Base-by-base conservation (phyloP, 1,140 invertebrate species). In the Diprion similis region DNA sequence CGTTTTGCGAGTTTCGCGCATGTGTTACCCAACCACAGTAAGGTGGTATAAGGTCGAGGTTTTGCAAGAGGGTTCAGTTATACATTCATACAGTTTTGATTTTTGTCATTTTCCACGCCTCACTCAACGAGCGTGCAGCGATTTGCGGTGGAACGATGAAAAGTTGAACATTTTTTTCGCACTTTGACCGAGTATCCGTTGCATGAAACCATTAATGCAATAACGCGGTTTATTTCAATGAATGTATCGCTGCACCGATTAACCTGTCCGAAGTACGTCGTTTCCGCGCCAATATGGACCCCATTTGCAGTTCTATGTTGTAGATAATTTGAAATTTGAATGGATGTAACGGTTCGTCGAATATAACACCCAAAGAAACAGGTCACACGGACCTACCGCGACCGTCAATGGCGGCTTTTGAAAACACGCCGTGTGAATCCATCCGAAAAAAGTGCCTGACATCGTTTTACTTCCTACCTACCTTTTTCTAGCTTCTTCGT, bases 11-110 rank as follows among this genome's bases (percentile, higher is more conserved):
- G 51, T 59, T 59, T 13, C 51, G n/a, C 9, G 51, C 51, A 59
- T 9, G 51, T 59, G 51, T 17, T 59, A 59, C 51, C 24, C 24
- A 59, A 4, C 51, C 11, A 59, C 7, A 59, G 51, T 59, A 59
- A 59, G 11, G 51, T 59, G 51, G 51, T 59, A 37, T 37, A 59
- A 59, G 51, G 51, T 59, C 51, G 51, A 59, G 51, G 51, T 59
- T 59, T 8, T 15, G 51, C 51, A 59, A 17, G 51, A 11, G 51
- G 11, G 6, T 59, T 6, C 24, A 37, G 24, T 37, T 37, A 37
- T 37, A 37, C 24, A 6, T 37, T 37, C 2, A 37, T 37, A 37
- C 24, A 37, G 24, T 37, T 37, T 37, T 37, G 24, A 37, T 37
- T 37, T 37, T 37, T 37, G 6, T 37, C 24, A 37, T 37, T 37